Base-by-base conservation (phyloP, 2,888 invertebrate genomes). In the Sesia bembeciformis region DNA sequence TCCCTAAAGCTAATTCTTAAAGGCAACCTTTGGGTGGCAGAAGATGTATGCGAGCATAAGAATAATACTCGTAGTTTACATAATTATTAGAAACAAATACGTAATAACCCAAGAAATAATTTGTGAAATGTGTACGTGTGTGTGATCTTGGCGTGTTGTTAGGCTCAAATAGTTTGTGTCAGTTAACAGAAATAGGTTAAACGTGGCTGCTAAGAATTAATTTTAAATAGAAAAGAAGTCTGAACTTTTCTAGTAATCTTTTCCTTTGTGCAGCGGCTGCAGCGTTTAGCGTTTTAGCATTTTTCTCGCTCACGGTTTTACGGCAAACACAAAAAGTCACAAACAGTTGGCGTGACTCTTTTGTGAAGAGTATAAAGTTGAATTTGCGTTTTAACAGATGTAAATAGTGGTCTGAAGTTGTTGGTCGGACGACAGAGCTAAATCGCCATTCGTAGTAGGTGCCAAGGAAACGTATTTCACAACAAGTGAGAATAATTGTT, bases 401-500 rank as follows among this genome's bases (percentile, higher is more conserved):
- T 23, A 46, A 46, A 46, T 46, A 8, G 53, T 54, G 59, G 56
- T 23, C 23, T 23, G 23, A 61, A 65, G 64, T 66, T 46, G 70
- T 65, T 55, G 58, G 67, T 58, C 60, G 68, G 63, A 62, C 70
- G 85, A 82, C 84, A 78, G 75, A 81, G 84, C 73, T 84, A 84
- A 85, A 86, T 87, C 85, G 80, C 81, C 76, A 74, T 78, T 78
- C 79, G 76, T 73, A 72, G 78, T 77, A 78, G 82, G 81, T 79
- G 81, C 78, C 78, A 79, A 76, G 84, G 75, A 84, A 86, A 86
- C 81, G 80, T 81, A 85, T 87, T 78, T 78, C 76, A 74, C 82
- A 76, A 80, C 83, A 81, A 84, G 82, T 80, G 82, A 84, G 84
- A 87, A 80, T 84, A 82, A 87, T 85, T 72, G 84, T 74, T 76